phyloP scores from a whole-genome alignment of 1,140 invertebrate genomes.

The Pomacea maculata region DNA sequence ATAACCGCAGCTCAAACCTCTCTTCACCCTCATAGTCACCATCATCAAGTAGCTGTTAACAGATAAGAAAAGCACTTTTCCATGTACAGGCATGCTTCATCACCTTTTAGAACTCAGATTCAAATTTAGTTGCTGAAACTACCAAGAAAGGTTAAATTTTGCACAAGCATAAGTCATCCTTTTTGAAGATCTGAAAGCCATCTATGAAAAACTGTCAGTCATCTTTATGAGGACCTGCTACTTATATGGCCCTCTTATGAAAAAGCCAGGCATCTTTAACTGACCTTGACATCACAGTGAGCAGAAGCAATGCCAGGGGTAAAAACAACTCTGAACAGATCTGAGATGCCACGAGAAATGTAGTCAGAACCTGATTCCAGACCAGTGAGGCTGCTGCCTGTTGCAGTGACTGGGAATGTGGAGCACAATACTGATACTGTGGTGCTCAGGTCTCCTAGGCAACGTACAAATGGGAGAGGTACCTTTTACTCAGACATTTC shows the following conservation, averaged over 20 bases:
- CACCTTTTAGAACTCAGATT: too few relatives aligned
- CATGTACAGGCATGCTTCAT: too few relatives aligned
- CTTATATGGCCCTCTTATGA: background rate
- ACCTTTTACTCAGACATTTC: background rate
- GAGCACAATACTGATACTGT: conserved; percentile 59
- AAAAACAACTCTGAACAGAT: conserved; percentile 54
- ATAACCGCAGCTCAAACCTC: conserved; percentile 57
- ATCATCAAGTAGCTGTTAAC: conserved; percentile 61
- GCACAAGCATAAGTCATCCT: too few relatives aligned
- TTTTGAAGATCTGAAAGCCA: background rate
- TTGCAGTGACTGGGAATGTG: conserved; percentile 56
- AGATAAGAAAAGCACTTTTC: background rate
- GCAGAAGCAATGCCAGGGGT: conserved; percentile 52
- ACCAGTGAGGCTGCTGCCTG: conserved; percentile 48
- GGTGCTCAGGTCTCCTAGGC: conserved; percentile 54
- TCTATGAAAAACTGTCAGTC: background rate
- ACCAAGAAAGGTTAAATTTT: too few relatives aligned
- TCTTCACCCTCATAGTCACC: conserved; percentile 55
- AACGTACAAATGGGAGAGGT: background rate
- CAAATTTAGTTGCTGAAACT: too few relatives aligned
- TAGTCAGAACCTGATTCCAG: conserved; percentile 55
- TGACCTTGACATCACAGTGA: conserved; percentile 61
- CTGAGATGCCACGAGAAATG: conserved; percentile 35
- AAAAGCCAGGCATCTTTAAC: background rate
- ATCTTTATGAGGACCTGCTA: too few relatives aligned